Percentiles rank a stretch among this genome's conserved stretches.
These are phyloP conservation scores for Heliconius ismenius DNA, from an alignment of 2,888 invertebrate genomes.

Conservation along the genomic window DNA sequence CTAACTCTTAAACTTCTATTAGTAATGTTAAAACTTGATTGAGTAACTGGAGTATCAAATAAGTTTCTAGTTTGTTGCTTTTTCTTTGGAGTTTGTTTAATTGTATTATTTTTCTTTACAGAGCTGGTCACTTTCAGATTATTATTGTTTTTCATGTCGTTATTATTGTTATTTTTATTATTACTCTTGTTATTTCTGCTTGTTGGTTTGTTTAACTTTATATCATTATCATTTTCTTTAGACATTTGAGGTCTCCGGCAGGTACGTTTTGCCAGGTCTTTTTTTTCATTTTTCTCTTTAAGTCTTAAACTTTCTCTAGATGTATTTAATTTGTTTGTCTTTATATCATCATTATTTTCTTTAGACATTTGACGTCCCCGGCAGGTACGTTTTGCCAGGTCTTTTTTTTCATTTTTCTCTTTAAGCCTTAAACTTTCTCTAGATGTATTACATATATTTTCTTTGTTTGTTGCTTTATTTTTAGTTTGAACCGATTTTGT, in stretches of 20 bases:
- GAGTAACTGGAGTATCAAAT: constrained; percentile 15
- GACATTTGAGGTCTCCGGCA: neutral
- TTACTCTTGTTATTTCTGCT: neutral
- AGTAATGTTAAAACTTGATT: constrained; percentile 32
- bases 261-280: neutral
- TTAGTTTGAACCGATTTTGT: constrained; percentile 9
- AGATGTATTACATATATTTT: constrained; percentile 23
- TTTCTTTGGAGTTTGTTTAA: constrained; percentile 25
- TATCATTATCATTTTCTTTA: neutral
- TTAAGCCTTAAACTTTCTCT: constrained; percentile 30
- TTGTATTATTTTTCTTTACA: constrained; percentile 14
- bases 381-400: neutral
- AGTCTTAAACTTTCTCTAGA: constrained; percentile 30
- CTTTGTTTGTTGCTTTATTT: constrained; percentile 13
- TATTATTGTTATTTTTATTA: constrained; percentile 15
- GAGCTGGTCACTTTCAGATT: constrained; percentile 6
- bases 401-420: constrained; percentile 23
- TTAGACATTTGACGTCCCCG: neutral
- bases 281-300: constrained; percentile 28
- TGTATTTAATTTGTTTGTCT: constrained; percentile 4
- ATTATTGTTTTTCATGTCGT: constrained; percentile 2
- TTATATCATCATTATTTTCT: neutral
- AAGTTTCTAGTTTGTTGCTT: constrained; percentile 12
- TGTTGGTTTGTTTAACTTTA: neutral
- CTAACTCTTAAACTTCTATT: constrained; percentile 40